Evolutionary conservation across 2,888 invertebrate species (phyloP), one percentile per base, ranked within the genome.

Genomic region (Monoplex corrugatus): DNA sequence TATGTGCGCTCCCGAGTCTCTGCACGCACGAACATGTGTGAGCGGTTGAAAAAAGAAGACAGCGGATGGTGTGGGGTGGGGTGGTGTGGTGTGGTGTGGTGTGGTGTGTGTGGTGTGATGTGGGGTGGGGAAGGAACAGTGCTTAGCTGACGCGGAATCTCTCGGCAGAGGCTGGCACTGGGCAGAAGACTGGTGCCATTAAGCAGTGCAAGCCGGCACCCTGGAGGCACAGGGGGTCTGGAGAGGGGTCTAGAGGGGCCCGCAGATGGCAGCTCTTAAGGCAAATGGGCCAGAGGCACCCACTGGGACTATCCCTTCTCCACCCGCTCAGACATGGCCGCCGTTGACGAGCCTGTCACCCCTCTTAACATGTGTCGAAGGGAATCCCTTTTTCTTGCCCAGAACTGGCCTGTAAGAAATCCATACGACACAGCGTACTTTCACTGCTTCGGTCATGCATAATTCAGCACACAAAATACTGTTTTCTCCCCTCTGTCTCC

Each of bases 281-380:
- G 43, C 28, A 75, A 87, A 87, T 75, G 87, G 78, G 68, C 78
- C 35, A 75, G 35, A 38, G 50, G 75, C 38, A 45, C 87, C 78
- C 78, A 38, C 28, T 38, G 87, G 87, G 87, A 87, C 78, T 87
- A 87, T 87, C 87, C n/a, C 35, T 72, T 87, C 78, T 28, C 63
- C 38, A 75, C 32, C 40, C 40, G 50, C 72, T 72, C 87, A 87
- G 75, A 87, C 87, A 43, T 35, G 38, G 75, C 45, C 38, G 23
- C 35, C 44, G 45, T 43, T 75, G 45, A 87, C 50, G 85, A 85
- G 85, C 57, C 40, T 85, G 85, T 85, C 85, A 63, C 63, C 57
- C 63, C 40, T 28, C 63, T 23, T n/a, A 68, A 83, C 83, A 83
- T 83, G 83, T 43, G 83, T 83, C 6, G 63, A 28, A 28, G 57